A percentile compares a stretch with the other conserved stretches of the same genome.
Evolutionary conservation across 2,113 vertebrate genomes (phyloP).

Genomic region (Prietella phreatophila): DNA sequence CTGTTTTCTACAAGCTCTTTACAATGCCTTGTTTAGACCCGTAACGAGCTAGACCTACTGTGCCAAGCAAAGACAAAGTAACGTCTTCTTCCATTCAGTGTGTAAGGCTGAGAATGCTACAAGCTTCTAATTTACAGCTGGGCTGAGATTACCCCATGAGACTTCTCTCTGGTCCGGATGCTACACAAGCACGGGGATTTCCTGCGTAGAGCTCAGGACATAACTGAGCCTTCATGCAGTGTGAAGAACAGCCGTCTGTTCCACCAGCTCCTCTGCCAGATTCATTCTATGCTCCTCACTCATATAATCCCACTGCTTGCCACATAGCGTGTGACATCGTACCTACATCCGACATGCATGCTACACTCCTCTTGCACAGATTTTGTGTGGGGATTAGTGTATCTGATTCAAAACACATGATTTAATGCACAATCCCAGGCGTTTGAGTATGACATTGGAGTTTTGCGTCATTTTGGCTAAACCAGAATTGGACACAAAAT

Average conservation of each 20-base stretch:
- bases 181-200: slow-evolving; percentile 48
- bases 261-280: slow-evolving; percentile 22
- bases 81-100: slow-evolving; percentile 7
- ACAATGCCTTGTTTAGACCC: background rate
- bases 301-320: slow-evolving; percentile 43
- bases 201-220: slow-evolving; percentile 41
- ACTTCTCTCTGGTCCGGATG: slow-evolving; percentile 44
- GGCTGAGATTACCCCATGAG: slow-evolving; percentile 20
- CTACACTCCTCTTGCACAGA: slow-evolving; percentile 18
- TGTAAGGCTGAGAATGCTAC: slow-evolving; percentile 1
- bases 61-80: slow-evolving; percentile 2
- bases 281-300: slow-evolving; percentile 9
- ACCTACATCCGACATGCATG: slow-evolving; percentile 32
- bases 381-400: slow-evolving; percentile 25
- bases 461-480: slow-evolving; percentile 29
- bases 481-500: slow-evolving; percentile 12
- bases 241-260: slow-evolving; percentile 21
- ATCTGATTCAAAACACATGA: slow-evolving; percentile 53
- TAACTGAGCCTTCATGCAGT: slow-evolving; percentile 22
- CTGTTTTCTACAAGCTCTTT: background rate
- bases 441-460: slow-evolving; percentile 10
- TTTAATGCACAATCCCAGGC: slow-evolving; percentile 38
- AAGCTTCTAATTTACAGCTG: slow-evolving; percentile 35
- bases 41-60: background rate
- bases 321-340: slow-evolving; percentile 29